These are phyloP conservation scores for Leptothorax acervorum DNA, from an alignment of 2,888 invertebrate species.

Conservation along the genomic window DNA sequence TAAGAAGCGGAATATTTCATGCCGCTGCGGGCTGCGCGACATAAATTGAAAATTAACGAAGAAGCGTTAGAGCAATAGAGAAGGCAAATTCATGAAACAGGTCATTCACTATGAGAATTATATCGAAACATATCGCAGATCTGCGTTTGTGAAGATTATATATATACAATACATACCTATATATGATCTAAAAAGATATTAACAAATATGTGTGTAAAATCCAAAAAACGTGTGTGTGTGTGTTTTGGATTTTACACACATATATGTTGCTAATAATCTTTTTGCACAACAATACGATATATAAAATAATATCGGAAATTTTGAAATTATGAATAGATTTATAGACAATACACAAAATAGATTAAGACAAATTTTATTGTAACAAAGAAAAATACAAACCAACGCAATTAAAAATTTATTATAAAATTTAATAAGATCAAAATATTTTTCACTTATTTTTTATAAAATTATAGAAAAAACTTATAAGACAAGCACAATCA, in stretches of 20 bases:
- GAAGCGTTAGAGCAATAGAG: slow-evolving; percentile 37
- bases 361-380: not conserved
- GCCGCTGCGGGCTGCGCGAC: slow-evolving; percentile 38
- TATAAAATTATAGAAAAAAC: not conserved
- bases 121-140: not conserved
- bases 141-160: not conserved
- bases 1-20: slow-evolving; percentile 55
- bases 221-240: too few species aligned
- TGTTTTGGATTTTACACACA: not conserved
- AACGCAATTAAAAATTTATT: not conserved
- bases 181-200: not conserved
- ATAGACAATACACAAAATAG: not conserved
- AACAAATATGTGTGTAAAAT: not conserved
- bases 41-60: slow-evolving; percentile 57
- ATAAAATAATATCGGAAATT: not conserved
- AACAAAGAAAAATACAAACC: not conserved
- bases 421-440: not conserved
- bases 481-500: not conserved
- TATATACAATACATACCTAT: not conserved
- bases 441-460: not conserved
- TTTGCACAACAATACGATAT: not conserved
- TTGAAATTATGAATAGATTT: not conserved
- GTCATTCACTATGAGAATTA: slow-evolving; percentile 8
- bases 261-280: not conserved
- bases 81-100: slow-evolving; percentile 39